A percentile compares a stretch with the other conserved stretches of the same genome.
These are phyloP conservation scores for Plagiodera versicolora DNA, from an alignment of 2,888 invertebrate genomes.

Conservation along the genomic window DNA sequence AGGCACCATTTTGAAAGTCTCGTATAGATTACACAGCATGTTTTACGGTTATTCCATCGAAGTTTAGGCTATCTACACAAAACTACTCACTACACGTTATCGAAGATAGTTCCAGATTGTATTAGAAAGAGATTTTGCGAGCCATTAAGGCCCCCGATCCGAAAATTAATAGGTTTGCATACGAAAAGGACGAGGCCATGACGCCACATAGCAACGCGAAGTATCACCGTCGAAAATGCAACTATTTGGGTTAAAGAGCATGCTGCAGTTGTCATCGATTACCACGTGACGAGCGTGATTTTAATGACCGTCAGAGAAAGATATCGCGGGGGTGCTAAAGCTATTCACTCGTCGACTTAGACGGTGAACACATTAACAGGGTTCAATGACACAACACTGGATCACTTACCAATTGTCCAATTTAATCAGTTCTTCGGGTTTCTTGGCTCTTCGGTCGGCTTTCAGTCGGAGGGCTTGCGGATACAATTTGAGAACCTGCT, in stretches of 20 bases:
- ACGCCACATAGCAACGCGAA: conserved; percentile 41
- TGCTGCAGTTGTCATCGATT: conserved; percentile 64
- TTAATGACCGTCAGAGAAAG: conserved; percentile 63
- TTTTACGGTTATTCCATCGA: conserved; percentile 22
- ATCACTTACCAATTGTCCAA: conserved; percentile 90
- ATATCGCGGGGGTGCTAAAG: conserved; percentile 61
- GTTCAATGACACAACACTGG: conserved; percentile 49
- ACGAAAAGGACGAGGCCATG: conserved; percentile 44
- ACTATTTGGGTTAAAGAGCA: conserved; percentile 38
- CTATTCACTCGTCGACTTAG: conserved; percentile 42
- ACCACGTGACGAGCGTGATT: conserved; percentile 72
- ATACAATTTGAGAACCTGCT: conserved; percentile 87
- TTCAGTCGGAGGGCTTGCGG: conserved; percentile 88
- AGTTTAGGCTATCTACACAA: conserved; percentile 13
- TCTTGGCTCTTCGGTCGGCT: conserved; percentile 88
- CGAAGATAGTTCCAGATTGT: conserved; percentile 4
- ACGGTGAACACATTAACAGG: conserved; percentile 39
- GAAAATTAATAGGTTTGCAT: conserved; percentile 23
- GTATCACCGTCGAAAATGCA: conserved; percentile 59
- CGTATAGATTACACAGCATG: conserved; percentile 34
- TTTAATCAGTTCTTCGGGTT: conserved; percentile 91
- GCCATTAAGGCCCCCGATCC: conserved; percentile 8
- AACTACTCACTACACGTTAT: conserved; percentile 16
- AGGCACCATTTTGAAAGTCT: conserved; percentile 69
- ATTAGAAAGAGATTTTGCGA: background rate